Evolutionary conservation across 2,888 invertebrate species (phyloP).

Genomic region (Odontocolon sp.): DNA sequence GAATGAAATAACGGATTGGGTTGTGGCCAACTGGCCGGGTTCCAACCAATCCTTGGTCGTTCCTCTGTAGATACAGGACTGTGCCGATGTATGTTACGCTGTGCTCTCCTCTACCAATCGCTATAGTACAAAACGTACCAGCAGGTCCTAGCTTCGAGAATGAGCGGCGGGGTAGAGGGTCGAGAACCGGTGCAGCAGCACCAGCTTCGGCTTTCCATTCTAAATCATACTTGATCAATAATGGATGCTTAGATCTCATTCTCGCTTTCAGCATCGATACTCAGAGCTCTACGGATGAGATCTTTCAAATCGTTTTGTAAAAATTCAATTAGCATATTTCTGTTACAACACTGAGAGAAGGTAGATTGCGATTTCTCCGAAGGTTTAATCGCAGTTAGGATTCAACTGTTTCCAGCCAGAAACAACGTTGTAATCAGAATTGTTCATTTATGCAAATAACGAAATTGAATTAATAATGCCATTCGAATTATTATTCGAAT

Average conservation of each 20-base stretch:
- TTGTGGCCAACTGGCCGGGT: constrained; percentile 79
- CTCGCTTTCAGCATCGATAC: constrained; percentile 6
- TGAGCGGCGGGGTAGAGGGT: constrained; percentile 30
- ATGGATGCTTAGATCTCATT: constrained; percentile 54
- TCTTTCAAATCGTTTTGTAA: not conserved
- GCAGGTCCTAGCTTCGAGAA: not conserved
- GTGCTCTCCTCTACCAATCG: constrained; percentile 43
- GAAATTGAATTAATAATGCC: too few species aligned
- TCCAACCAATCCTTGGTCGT: constrained; percentile 80
- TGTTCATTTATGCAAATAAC: too few species aligned
- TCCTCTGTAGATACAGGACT: constrained; percentile 69
- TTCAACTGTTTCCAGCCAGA: too few species aligned
- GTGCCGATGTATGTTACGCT: constrained; percentile 72
- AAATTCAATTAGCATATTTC: too few species aligned
- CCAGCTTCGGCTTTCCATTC: constrained; percentile 71
- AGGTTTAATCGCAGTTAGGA: too few species aligned
- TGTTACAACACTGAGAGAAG: too few species aligned
- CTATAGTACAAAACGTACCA: constrained; percentile 38
- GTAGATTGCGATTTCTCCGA: too few species aligned
- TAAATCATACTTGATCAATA: constrained; percentile 72
- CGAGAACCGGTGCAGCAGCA: constrained; percentile 55
- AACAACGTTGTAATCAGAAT: too few species aligned
- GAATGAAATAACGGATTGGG: constrained; percentile 81
- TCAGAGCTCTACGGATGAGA: not conserved
- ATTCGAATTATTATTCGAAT: too few species aligned